A percentile compares a stretch with the other conserved stretches of the same genome.
Evolutionary conservation across 2,888 invertebrate genomes (phyloP).

Genomic region (Epinotia demarniana): DNA sequence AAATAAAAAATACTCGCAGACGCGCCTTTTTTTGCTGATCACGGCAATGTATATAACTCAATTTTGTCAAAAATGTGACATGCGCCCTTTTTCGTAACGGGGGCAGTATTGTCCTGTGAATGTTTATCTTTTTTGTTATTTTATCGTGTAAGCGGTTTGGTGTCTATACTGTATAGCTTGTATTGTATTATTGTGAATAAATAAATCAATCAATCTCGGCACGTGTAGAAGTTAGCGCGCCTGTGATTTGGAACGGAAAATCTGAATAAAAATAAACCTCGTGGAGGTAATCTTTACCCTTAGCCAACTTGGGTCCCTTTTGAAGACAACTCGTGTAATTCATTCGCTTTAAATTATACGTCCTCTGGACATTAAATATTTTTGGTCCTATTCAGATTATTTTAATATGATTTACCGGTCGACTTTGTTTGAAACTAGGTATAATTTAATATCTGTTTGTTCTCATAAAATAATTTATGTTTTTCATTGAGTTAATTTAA

Average conservation of each 20-base stretch:
- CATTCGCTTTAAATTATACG: slow-evolving; percentile 11
- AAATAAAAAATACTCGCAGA: too few species aligned
- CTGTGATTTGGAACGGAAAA: background rate
- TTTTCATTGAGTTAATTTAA: background rate
- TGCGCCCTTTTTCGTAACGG: too few species aligned
- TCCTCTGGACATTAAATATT: slow-evolving; percentile 7
- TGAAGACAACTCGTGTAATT: slow-evolving; percentile 10
- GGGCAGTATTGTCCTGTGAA: too few species aligned
- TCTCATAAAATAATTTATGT: background rate
- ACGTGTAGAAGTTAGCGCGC: background rate
- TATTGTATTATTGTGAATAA: too few species aligned
- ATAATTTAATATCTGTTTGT: background rate
- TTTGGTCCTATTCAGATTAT: slow-evolving; percentile 9
- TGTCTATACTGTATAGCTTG: too few species aligned
- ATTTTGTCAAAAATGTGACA: too few species aligned
- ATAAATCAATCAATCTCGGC: too few species aligned
- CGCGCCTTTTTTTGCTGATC: too few species aligned
- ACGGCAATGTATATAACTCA: too few species aligned
- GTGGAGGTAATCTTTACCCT: slow-evolving; percentile 18
- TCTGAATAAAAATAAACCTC: background rate
- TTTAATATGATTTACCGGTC: slow-evolving; percentile 10
- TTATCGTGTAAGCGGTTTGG: too few species aligned
- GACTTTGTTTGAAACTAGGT: slow-evolving; percentile 2
- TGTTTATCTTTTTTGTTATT: too few species aligned
- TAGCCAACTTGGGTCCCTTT: slow-evolving; percentile 3